Base-by-base conservation (phyloP, 2,797 vertebrate genomes). In the Heteromormyrus szaboi region DNA sequence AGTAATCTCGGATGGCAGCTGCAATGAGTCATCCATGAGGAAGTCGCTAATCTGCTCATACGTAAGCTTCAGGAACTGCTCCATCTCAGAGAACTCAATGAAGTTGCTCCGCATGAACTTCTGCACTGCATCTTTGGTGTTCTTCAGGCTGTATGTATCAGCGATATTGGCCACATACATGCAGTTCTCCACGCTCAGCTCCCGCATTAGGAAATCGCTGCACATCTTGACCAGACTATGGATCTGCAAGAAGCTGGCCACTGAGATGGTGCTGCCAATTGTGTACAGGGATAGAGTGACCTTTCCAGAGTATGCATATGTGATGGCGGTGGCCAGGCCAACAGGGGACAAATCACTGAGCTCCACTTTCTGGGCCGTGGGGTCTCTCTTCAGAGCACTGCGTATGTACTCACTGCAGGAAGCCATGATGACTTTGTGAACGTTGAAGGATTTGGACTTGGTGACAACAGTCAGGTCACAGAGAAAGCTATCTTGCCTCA, bases 41-140 rank as follows among this genome's bases (percentile, higher is more conserved):
- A 99, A 98, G 93, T 99, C 98, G n/a, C 97, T 97, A 89, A 99
- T 99, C 94, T 99, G 98, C 94, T 99, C 98, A 89, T 98, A 99
- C 14, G 98, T 99, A 89, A 99, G 97, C 94, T 99, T 99, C 93
- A 99, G 94, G 94, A 99, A 99, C 93, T 99, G 98, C 91, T 99
- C 99, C 37, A 98, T 99, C 94, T 99, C 99, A 19, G 99, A 98
- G 94, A 99, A 99, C 93, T 99, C 99, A 0, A 99, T 98, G 93
- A 99, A 99, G 94, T 99, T 99, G 92, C 98, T 98, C 89, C 97
- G 94, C 95, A 99, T 99, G 92, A 99, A 99, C 94, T 98, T 99
- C 92, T 99, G 98, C 0, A 97, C 94, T 0, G 97, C 96, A 89
- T 96, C 95, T 91, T 98, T 99, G 65, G 98, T 97, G 79, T 95